These are phyloP conservation scores for Sinocyclocheilus anophthalmus DNA, from an alignment of 2,113 vertebrate species.

Conservation along the genomic window DNA sequence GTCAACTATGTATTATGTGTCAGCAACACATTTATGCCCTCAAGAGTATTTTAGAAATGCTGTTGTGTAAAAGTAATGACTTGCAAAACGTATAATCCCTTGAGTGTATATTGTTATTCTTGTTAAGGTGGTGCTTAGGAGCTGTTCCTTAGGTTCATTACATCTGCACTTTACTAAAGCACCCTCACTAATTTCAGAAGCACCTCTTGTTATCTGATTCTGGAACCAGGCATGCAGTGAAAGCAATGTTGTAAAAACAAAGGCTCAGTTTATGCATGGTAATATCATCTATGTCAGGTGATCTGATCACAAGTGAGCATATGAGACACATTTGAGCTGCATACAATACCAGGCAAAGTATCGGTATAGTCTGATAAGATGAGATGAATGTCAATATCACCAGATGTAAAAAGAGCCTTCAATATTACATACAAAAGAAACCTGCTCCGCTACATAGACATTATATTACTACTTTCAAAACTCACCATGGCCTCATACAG, in stretches of 20 bases:
- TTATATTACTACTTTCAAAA: background rate
- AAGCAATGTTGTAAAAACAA: background rate
- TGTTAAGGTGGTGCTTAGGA: background rate
- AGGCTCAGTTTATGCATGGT: background rate
- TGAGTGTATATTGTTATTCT: background rate
- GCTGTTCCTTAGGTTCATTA: background rate
- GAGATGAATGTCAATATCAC: background rate
- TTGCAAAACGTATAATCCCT: background rate
- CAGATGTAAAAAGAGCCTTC: background rate
- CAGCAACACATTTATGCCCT: too few relatives aligned
- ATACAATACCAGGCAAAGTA: too few relatives aligned
- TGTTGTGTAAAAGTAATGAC: background rate
- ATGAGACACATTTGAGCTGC: too few relatives aligned
- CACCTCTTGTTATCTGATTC: background rate
- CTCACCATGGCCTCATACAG: constrained; percentile 90
- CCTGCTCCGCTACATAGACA: background rate
- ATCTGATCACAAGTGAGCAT: too few relatives aligned
- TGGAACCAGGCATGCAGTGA: background rate
- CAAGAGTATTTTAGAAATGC: background rate
- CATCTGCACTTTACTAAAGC: background rate
- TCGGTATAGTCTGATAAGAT: background rate
- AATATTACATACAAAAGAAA: background rate
- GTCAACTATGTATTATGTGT: too few relatives aligned
- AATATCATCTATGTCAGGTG: background rate
- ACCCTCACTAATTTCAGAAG: background rate